Base-by-base conservation (phyloP, 2,113 vertebrate species). In the Chlamydotis undulata region DNA sequence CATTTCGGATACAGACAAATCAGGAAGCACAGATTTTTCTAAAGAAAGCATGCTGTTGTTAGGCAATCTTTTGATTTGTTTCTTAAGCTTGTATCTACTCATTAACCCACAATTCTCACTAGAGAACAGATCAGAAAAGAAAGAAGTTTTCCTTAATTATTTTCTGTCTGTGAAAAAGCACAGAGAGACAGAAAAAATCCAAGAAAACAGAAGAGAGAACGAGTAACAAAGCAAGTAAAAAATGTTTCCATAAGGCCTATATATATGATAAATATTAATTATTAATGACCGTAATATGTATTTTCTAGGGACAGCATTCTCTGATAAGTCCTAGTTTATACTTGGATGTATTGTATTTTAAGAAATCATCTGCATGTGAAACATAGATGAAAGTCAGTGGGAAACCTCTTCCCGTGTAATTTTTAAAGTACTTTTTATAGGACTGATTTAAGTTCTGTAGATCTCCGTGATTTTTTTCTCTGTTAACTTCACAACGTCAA, bases 11-110 rank as follows among this genome's bases (percentile, higher is more conserved):
- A 49, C 45, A 91, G 94, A 69, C 77, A 89, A 89, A 82, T 71
- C 85, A 82, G 94, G 89, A 96, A 96, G 45, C 37, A 55, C 29
- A 28, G 57, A 64, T 65, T 91, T 88, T 86, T 75, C 76, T 92
- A 89, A 96, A 92, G 73, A 71, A 93, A 91, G 80, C 53, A 22
- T 87, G 39, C 61, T 76, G 90, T 75, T 71, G 81, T 97, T 94
- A 90, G 77, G 90, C 89, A 91, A 93, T 90, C 24, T 88, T 84
- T 56, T 81, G 52, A 68, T 95, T 94, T 93, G 39, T 71, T 90
- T 94, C 90, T 78, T 65, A 90, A 94, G 37, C 73, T 37, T 53
- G 12, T 64, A 84, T 75, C 88, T 95, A 33, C 68, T 91, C 83
- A 73, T 24, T 68, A 89, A 81, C 28, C 41, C 83, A 79, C 80